Evolutionary conservation across 2,113 vertebrate species (phyloP).

Genomic region (Pterophyllum scalare): DNA sequence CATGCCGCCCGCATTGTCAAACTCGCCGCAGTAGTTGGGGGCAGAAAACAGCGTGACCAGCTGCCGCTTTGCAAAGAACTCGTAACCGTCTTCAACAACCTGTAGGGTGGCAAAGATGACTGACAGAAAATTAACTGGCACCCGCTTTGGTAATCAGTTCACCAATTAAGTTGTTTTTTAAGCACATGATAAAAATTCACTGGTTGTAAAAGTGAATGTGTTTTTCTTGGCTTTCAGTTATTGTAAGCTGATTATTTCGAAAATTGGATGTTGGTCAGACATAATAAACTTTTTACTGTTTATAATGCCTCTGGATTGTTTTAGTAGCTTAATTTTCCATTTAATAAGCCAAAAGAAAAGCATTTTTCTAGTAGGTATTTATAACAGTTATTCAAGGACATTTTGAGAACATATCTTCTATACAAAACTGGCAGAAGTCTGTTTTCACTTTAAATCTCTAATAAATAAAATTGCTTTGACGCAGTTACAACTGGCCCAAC

Average conservation of each 20-base stretch:
- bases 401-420: not conserved
- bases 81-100: conserved; percentile 96
- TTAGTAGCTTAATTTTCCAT: not conserved
- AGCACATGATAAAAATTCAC: too few species aligned
- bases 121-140: not conserved
- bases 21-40: conserved; percentile 95
- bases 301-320: not conserved
- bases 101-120: conserved; percentile 40
- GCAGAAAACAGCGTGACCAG: conserved; percentile 95
- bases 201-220: too few species aligned
- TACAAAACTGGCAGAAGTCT: not conserved
- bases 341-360: not conserved
- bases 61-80: conserved; percentile 96
- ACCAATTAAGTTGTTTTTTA: not conserved
- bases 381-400: not conserved
- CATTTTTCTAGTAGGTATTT: not conserved
- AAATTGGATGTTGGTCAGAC: too few species aligned
- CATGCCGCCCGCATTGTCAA: conserved; percentile 96
- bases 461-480: not conserved
- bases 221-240: too few species aligned
- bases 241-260: too few species aligned
- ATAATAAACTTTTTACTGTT: too few species aligned
- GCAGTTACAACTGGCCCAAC: not conserved
- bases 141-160: not conserved
- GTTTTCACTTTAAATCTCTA: not conserved